Conservation (phyloP, 2,113 vertebrate genomes). For the Alouatta palliata region DNA sequence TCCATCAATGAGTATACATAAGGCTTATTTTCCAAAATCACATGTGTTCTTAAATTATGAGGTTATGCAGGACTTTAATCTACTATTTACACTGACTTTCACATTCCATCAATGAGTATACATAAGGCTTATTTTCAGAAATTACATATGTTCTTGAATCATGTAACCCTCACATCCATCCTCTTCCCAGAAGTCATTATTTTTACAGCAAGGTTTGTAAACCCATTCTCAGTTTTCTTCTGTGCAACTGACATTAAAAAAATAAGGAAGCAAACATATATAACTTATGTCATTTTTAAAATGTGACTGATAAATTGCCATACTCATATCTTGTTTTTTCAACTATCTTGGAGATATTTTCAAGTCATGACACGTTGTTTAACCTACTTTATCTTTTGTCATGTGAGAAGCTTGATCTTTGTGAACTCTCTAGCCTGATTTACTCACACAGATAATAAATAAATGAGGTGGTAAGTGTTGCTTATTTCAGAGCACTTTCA, state of each 20-base stretch:
- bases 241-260: not conserved
- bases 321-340: not conserved
- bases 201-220: not conserved
- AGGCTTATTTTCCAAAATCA: not conserved
- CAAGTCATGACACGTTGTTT: not conserved
- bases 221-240: not conserved
- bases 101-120: not conserved
- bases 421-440: not conserved
- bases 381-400: not conserved
- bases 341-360: not conserved
- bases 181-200: not conserved
- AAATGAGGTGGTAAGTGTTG: too few species aligned
- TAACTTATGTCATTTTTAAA: not conserved
- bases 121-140: not conserved
- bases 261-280: not conserved
- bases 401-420: not conserved
- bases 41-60: not conserved
- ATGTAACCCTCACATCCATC: not conserved
- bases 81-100: not conserved
- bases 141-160: not conserved
- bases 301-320: not conserved
- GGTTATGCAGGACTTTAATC: not conserved
- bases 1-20: not conserved
- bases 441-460: not conserved
- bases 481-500: not conserved